A percentile compares a stretch with the other conserved stretches of the same genome.
These are phyloP conservation scores for Pristionchus maxplancki DNA, from an alignment of 2,888 invertebrate genomes.

Conservation along the genomic window DNA sequence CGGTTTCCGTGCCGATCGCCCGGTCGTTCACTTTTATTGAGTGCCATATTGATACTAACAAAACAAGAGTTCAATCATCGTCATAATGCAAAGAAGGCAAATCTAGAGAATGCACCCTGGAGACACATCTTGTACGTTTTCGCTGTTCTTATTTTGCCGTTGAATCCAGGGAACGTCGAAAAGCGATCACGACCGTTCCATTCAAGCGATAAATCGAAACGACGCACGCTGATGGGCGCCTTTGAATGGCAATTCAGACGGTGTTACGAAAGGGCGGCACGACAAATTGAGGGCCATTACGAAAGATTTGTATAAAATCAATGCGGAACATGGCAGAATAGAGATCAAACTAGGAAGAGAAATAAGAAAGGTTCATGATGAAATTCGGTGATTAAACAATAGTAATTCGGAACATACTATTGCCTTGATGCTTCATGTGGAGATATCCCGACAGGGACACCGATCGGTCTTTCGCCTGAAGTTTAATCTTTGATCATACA, in stretches of 20 bases:
- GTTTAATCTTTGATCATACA: not conserved
- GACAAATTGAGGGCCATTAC: not conserved
- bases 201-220: conserved; percentile 34
- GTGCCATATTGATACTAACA: too few species aligned
- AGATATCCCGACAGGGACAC: conserved; percentile 73
- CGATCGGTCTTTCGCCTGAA: conserved; percentile 21
- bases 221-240: not conserved
- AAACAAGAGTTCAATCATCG: too few species aligned
- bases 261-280: conserved; percentile 14
- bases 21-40: too few species aligned
- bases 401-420: conserved; percentile 54
- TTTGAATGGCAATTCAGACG: conserved; percentile 8
- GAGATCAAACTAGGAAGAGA: not conserved
- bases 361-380: not conserved
- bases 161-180: too few species aligned
- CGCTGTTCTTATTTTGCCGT: too few species aligned
- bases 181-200: not conserved
- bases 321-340: not conserved
- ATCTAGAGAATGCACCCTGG: too few species aligned
- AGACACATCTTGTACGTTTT: not conserved
- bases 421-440: conserved; percentile 67
- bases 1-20: too few species aligned
- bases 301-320: not conserved
- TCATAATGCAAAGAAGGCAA: too few species aligned
- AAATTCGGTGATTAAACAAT: not conserved